Conservation (phyloP, 2,113 vertebrate genomes). For the Numenius arquata region DNA sequence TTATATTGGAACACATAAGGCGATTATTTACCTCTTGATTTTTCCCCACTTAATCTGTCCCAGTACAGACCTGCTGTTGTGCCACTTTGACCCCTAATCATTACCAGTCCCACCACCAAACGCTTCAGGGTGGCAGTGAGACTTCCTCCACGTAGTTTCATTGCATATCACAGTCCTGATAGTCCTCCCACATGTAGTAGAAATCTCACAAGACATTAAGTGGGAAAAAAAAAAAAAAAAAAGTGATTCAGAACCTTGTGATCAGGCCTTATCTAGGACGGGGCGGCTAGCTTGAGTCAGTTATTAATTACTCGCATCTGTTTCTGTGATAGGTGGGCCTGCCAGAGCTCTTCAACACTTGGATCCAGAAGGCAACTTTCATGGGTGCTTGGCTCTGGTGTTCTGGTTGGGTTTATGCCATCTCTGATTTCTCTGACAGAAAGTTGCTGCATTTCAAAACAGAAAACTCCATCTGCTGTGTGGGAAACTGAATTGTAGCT, state of each 20-base stretch:
- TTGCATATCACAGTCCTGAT: not conserved
- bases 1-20: not conserved
- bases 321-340: not conserved
- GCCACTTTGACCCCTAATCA: not conserved
- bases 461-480: not conserved
- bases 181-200: not conserved
- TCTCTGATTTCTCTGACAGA: not conserved
- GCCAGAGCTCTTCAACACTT: not conserved
- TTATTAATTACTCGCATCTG: not conserved
- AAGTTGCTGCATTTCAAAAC: not conserved
- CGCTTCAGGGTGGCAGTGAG: not conserved
- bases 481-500: not conserved
- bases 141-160: not conserved
- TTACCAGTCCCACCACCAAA: not conserved
- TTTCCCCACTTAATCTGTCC: not conserved
- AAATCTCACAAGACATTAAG: not conserved
- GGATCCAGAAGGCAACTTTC: not conserved
- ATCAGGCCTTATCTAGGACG: not conserved
- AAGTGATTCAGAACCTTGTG: not conserved
- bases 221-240: not conserved
- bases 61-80: not conserved
- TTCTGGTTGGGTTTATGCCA: not conserved
- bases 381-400: not conserved
- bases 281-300: not conserved
- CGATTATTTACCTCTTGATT: not conserved